phyloP scores from a whole-genome alignment of 2,113 vertebrate genomes.

The Collichthys lucidus region DNA sequence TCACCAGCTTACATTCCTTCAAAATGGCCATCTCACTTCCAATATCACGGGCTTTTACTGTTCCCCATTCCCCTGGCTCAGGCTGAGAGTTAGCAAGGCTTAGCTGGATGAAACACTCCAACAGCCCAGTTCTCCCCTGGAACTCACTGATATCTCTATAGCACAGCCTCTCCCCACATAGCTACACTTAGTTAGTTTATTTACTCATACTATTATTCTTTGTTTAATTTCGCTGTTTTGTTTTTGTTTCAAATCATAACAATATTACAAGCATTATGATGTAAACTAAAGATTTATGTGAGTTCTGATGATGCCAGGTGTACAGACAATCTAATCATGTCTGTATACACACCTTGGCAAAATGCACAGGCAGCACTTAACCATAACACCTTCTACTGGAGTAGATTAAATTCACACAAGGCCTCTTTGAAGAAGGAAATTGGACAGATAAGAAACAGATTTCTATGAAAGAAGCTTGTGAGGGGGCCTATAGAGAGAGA shows the following conservation, averaged over 20 bases:
- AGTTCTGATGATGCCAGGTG: slow-evolving; percentile 25
- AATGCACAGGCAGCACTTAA: slow-evolving; percentile 74
- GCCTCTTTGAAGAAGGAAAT: slow-evolving; percentile 90
- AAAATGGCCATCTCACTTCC: slow-evolving; percentile 89
- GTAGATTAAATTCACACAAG: slow-evolving; percentile 88
- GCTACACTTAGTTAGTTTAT: slow-evolving; percentile 74
- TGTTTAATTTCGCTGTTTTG: slow-evolving; percentile 61
- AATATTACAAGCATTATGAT: slow-evolving; percentile 40
- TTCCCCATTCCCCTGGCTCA: slow-evolving; percentile 85
- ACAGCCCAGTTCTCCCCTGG: slow-evolving; percentile 80
- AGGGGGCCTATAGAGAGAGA: slow-evolving; percentile 44
- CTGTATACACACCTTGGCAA: slow-evolving; percentile 53
- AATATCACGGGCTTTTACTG: slow-evolving; percentile 87
- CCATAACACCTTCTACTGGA: slow-evolving; percentile 80
- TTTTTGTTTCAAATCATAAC: slow-evolving; percentile 45
- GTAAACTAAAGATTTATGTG: slow-evolving; percentile 50
- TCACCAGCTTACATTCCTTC: slow-evolving; percentile 88
- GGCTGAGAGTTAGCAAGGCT: slow-evolving; percentile 85
- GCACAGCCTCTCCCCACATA: slow-evolving; percentile 73
- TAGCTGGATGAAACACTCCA: slow-evolving; percentile 86
- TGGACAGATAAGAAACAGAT: slow-evolving; percentile 90
- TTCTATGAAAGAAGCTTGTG: slow-evolving; percentile 67
- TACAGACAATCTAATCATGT: slow-evolving; percentile 41
- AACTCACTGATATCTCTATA: slow-evolving; percentile 85
- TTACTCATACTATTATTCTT: slow-evolving; percentile 71